Percentiles rank a stretch among this genome's conserved stretches.
These are phyloP conservation scores for Hypocryptadius cinnamomeus DNA, from an alignment of 2,113 vertebrate species.

Conservation along the genomic window DNA sequence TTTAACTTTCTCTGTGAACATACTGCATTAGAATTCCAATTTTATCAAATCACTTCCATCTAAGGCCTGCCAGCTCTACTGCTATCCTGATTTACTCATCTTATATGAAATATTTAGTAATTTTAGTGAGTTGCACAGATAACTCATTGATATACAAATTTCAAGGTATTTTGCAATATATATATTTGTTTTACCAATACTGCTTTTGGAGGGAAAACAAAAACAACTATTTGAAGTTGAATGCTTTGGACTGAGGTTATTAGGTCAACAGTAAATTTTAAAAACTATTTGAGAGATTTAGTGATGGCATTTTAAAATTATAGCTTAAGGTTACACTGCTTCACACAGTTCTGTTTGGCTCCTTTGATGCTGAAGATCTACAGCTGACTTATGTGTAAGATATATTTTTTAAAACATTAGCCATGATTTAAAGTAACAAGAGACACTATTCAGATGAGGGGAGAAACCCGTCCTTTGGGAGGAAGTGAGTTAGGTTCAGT, in stretches of 20 bases:
- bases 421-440: constrained; percentile 68
- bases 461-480: constrained; percentile 50
- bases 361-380: constrained; percentile 70
- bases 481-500: constrained; percentile 62
- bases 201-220: constrained; percentile 61
- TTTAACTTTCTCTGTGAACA: not conserved
- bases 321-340: constrained; percentile 56
- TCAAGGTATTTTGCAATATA: not conserved
- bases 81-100: not conserved
- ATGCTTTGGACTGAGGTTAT: constrained; percentile 63
- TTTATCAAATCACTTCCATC: not conserved
- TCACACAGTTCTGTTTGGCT: constrained; percentile 50
- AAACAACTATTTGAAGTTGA: constrained; percentile 50
- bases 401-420: constrained; percentile 62
- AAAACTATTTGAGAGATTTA: constrained; percentile 63
- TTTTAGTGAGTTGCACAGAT: not conserved
- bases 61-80: not conserved
- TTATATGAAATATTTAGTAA: not conserved
- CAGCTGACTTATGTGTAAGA: constrained; percentile 63
- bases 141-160: not conserved
- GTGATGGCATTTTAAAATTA: constrained; percentile 68
- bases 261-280: constrained; percentile 70
- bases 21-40: not conserved
- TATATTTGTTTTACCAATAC: not conserved
- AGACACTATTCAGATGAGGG: constrained; percentile 48